Percentiles rank a stretch among this genome's conserved stretches.
phyloP scores from a whole-genome alignment of 1,140 invertebrate genomes.

The Ceratina calcarata region DNA sequence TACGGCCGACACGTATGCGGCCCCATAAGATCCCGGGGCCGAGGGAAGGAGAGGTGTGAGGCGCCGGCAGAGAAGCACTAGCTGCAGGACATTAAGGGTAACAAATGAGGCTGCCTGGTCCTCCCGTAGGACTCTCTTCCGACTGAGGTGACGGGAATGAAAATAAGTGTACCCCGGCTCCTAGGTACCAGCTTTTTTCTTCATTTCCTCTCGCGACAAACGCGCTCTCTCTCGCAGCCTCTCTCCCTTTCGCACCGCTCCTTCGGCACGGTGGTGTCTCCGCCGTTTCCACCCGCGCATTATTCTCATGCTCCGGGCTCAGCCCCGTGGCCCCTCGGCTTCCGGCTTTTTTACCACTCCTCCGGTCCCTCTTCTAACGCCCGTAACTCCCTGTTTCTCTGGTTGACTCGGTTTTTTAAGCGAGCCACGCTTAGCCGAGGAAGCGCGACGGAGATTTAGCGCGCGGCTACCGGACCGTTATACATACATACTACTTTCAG shows the following conservation, averaged over 20 bases:
- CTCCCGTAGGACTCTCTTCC: constrained; percentile 76
- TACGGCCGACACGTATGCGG: constrained; percentile 9
- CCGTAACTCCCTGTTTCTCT: neutral
- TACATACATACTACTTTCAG: constrained; percentile 39
- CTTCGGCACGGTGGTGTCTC: constrained; percentile 18
- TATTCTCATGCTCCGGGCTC: constrained; percentile 31
- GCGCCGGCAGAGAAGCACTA: constrained; percentile 45
- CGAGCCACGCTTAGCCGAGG: constrained; percentile 26
- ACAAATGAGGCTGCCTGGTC: constrained; percentile 74
- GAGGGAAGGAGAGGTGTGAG: constrained; percentile 13
- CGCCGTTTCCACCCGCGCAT: constrained; percentile 37
- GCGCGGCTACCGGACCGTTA: constrained; percentile 29
- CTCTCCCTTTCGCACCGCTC: constrained; percentile 41
- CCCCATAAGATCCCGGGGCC: constrained; percentile 61
- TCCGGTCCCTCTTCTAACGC: neutral
- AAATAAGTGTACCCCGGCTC: constrained; percentile 74
- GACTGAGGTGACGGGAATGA: constrained; percentile 73
- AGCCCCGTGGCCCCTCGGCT: neutral
- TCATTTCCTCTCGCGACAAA: constrained; percentile 49
- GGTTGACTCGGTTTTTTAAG: constrained; percentile 36
- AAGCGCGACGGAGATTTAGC: constrained; percentile 63
- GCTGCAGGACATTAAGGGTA: constrained; percentile 76
- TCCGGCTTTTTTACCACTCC: constrained; percentile 19
- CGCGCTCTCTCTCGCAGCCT: constrained; percentile 2
- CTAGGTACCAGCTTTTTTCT: constrained; percentile 59